Evolutionary conservation across 1,140 invertebrate genomes (phyloP).

Genomic region (Mercenaria mercenaria): DNA sequence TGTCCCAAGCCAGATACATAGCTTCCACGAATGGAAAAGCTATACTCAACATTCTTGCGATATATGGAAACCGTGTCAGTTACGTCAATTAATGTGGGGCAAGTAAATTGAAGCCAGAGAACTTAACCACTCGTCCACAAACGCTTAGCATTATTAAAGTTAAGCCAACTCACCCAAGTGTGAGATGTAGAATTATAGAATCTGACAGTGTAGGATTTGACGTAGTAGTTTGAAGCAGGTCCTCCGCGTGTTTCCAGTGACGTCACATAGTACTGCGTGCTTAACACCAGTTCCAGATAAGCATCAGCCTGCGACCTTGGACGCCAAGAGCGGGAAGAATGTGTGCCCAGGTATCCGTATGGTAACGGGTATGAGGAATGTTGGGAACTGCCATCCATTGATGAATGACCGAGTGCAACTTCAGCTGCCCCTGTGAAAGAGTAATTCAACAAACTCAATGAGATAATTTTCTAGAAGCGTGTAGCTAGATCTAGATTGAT

Average conservation of each 20-base stretch:
- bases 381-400: not conserved
- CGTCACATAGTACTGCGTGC: constrained; percentile 6
- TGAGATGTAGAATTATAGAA: constrained; percentile 15
- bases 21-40: too few species aligned
- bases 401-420: not conserved
- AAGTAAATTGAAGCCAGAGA: too few species aligned
- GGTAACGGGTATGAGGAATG: not conserved
- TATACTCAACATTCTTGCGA: too few species aligned
- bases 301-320: not conserved
- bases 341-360: not conserved
- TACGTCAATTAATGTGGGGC: too few species aligned
- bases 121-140: too few species aligned
- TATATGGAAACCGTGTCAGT: too few species aligned
- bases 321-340: not conserved
- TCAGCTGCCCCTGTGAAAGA: not conserved
- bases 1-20: too few species aligned
- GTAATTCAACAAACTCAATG: too few species aligned
- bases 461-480: too few species aligned
- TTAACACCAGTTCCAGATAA: constrained; percentile 1
- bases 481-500: too few species aligned
- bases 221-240: not conserved
- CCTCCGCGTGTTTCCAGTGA: constrained; percentile 35
- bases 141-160: too few species aligned
- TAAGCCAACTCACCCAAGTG: constrained; percentile 8
- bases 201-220: constrained; percentile 22